Percentiles rank a stretch among this genome's conserved stretches.
Evolutionary conservation across 2,888 invertebrate species (phyloP).

Genomic region (Luperina nickerlii): DNA sequence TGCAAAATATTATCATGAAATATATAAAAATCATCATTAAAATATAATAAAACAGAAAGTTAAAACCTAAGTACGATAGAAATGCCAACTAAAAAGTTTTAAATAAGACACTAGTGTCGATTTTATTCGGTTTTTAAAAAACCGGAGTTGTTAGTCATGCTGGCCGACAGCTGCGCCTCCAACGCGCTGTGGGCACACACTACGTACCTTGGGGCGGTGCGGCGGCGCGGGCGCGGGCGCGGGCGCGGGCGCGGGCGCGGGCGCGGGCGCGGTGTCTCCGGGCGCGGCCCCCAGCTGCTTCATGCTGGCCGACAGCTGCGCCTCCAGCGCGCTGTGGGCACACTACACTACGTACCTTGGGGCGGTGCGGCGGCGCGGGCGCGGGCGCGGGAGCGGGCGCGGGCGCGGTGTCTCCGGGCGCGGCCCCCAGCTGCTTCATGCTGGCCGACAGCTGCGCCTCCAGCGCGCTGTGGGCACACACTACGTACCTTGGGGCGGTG

Average conservation of each 20-base stretch:
- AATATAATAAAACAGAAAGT: no score
- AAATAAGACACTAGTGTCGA: no score
- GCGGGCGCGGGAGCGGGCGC: no score
- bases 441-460: constrained; percentile 86
- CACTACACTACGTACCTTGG: constrained; percentile 66
- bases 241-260: no score
- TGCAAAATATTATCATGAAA: no score
- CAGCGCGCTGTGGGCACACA: constrained; percentile 61
- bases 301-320: constrained; percentile 85
- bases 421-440: constrained; percentile 89
- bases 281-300: constrained; percentile 88
- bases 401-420: constrained; percentile 67
- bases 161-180: constrained; percentile 85
- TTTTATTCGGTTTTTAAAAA: no score
- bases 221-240: constrained; percentile 62
- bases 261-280: constrained; percentile 52
- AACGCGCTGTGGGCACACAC: no score
- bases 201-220: constrained; percentile 74
- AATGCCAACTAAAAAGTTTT: no score
- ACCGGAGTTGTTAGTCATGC: constrained; percentile 73
- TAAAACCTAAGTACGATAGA: no score
- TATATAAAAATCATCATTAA: no score
- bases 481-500: constrained; percentile 74
- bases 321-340: constrained; percentile 74
- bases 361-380: constrained; percentile 67